Percentiles rank a stretch among this genome's conserved stretches.
phyloP scores from a whole-genome alignment of 2,888 invertebrate genomes.

The Rhagonycha lutea region DNA sequence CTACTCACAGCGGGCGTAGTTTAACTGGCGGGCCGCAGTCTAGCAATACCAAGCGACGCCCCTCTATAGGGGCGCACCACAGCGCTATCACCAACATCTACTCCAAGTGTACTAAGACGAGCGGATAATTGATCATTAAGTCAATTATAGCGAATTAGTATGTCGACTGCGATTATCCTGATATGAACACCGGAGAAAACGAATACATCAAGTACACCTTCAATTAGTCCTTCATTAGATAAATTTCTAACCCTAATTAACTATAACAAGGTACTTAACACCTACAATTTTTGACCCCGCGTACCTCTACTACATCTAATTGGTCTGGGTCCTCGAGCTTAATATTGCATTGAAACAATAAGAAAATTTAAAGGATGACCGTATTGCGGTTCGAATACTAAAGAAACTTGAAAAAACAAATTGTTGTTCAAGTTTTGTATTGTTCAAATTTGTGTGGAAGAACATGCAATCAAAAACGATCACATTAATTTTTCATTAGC shows the following conservation, averaged over 20 bases:
- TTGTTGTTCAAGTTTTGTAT: neutral
- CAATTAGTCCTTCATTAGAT: neutral
- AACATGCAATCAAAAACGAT: neutral
- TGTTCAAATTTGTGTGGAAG: neutral
- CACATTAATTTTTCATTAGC: neutral
- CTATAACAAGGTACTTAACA: neutral
- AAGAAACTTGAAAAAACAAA: neutral
- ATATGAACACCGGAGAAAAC: neutral
- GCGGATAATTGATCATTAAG: slow-evolving; percentile 51
- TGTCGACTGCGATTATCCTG: slow-evolving; percentile 45
- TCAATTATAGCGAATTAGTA: slow-evolving; percentile 51
- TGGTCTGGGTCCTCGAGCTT: too few relatives aligned
- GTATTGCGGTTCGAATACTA: too few relatives aligned
- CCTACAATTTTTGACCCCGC: neutral
- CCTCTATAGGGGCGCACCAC: slow-evolving; percentile 50
- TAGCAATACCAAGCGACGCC: slow-evolving; percentile 40
- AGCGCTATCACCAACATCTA: slow-evolving; percentile 40
- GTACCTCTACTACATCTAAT: too few relatives aligned
- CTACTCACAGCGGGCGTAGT: slow-evolving; percentile 45
- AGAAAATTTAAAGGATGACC: too few relatives aligned
- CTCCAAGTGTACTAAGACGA: slow-evolving; percentile 44
- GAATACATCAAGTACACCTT: neutral
- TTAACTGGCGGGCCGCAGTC: slow-evolving; percentile 54
- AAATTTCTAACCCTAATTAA: neutral
- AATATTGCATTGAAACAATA: too few relatives aligned